Base-by-base conservation (phyloP, 2,888 invertebrate genomes). In the Crematogaster levior region DNA sequence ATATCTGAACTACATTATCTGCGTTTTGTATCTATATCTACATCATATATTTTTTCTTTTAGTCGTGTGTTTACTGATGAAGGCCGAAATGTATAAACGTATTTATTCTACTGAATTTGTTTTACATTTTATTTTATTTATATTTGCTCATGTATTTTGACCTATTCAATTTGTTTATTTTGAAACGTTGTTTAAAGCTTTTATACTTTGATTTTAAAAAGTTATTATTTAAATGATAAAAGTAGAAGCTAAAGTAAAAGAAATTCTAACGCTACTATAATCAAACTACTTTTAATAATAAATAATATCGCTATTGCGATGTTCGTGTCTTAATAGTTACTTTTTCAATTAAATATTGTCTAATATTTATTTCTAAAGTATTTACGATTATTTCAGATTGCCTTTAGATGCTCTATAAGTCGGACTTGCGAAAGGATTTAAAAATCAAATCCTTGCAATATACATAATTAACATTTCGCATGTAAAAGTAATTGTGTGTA, bases 261-360 rank as follows among this genome's bases (percentile, higher is more conserved):
- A 40, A 40, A 61, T 61, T 61, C 0, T 15, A 61, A 15, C n/a
- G 60, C 12, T n/a, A n/a, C 21, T 37, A 15, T 21, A 61, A 37
- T 60, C 37, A 61, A 34, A 24, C n/a, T 21, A 24, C 7, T 6
- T 21, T 3, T 61, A n/a, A n/a, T n/a, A n/a, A n/a, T n/a, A 61
- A 61, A 3, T 61, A 61, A 40, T 58, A 7, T 30, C 7, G 37
- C 12, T 61, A 6, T 61, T 12, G n/a, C 21, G 21, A n/a, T 37
- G 37, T 6, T 21, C 2, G 6, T 37, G 12, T 40, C 37, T 61
- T 61, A 61, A 61, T 61, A 61, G 61, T 12, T 21, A 40, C 21
- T 61, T 61, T 40, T 61, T 60, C 37, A 37, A 60, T 60, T 37
- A 21, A 61, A 61, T 61, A 12, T 37, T 12, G 37, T 37, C 21